phyloP scores from a whole-genome alignment of 1,140 invertebrate species.

The Pseudomyrmex concolor region DNA sequence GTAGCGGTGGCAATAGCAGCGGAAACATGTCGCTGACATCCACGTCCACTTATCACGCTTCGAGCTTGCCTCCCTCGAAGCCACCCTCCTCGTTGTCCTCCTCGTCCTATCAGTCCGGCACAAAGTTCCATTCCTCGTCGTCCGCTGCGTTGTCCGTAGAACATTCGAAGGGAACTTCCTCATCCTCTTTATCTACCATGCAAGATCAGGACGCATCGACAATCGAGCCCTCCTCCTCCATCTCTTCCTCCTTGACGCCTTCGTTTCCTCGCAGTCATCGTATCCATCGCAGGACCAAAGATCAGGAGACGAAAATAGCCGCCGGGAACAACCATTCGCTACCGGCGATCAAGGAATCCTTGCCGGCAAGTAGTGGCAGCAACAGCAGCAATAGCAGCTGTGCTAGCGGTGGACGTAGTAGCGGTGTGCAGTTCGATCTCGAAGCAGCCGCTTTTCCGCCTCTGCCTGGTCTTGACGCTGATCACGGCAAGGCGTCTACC shows the following conservation, averaged over 20 bases:
- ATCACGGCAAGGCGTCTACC: conserved; percentile 77
- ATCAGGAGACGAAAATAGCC: conserved; percentile 80
- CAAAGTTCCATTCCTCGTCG: conserved; percentile 84
- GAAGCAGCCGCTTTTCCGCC: conserved; percentile 93
- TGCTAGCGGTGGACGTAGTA: conserved; percentile 70
- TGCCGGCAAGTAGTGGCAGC: conserved; percentile 72
- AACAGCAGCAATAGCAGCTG: conserved; percentile 68
- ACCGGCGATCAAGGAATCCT: conserved; percentile 79
- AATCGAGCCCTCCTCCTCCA: conserved; percentile 22
- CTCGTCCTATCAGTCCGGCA: conserved; percentile 82
- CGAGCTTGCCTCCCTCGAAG: conserved; percentile 80
- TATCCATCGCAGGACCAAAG: conserved; percentile 84
- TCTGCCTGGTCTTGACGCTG: conserved; percentile 87
- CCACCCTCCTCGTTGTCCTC: conserved; percentile 70
- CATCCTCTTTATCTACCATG: conserved; percentile 76
- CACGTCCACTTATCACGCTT: conserved; percentile 74
- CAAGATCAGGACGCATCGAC: conserved; percentile 76
- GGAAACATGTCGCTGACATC: conserved; percentile 72
- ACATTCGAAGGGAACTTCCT: conserved; percentile 74
- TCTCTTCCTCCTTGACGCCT: conserved; percentile 60
- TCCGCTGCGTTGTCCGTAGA: conserved; percentile 70
- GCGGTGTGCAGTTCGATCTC: conserved; percentile 90
- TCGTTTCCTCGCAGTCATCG: conserved; percentile 81
- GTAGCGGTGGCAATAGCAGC: conserved; percentile 73
- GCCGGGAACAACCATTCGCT: conserved; percentile 75